These are phyloP conservation scores for Drosophila sulfurigaster DNA, from an alignment of 1,140 invertebrate genomes.

Conservation along the genomic window DNA sequence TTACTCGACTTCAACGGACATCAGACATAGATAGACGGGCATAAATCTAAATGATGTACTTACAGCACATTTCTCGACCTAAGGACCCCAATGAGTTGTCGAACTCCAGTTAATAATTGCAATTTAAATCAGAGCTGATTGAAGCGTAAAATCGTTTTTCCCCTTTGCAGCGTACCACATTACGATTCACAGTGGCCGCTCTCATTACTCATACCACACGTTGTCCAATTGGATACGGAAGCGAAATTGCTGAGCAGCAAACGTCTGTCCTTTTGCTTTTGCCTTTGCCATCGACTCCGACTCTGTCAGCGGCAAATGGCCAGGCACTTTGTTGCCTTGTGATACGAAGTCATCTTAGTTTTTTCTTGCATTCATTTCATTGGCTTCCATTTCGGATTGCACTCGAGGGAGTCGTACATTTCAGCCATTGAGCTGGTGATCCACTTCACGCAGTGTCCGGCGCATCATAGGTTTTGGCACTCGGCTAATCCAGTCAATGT, in stretches of 20 bases:
- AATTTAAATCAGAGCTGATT: slow-evolving; percentile 83
- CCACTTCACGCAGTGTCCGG: slow-evolving; percentile 45
- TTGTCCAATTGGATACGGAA: slow-evolving; percentile 58
- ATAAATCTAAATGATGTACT: slow-evolving; percentile 5
- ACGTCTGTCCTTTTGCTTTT: slow-evolving; percentile 44
- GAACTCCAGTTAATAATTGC: slow-evolving; percentile 77
- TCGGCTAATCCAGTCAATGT: slow-evolving; percentile 76
- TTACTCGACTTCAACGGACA: neutral
- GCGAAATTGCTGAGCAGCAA: neutral
- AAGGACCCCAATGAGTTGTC: slow-evolving; percentile 37
- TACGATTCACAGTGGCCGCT: slow-evolving; percentile 41
- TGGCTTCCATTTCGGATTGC: slow-evolving; percentile 81
- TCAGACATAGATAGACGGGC: neutral
- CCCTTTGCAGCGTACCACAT: slow-evolving; percentile 35
- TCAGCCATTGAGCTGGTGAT: slow-evolving; percentile 26
- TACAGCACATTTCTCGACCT: neutral
- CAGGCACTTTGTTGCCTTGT: slow-evolving; percentile 54
- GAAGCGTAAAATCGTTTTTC: slow-evolving; percentile 79
- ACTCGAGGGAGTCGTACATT: slow-evolving; percentile 79
- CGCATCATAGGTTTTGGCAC: slow-evolving; percentile 36
- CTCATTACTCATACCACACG: slow-evolving; percentile 77
- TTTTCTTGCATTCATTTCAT: slow-evolving; percentile 80
- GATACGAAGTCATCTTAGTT: slow-evolving; percentile 47
- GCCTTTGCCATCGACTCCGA: neutral
- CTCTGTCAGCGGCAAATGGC: slow-evolving; percentile 6